A percentile compares a stretch with the other conserved stretches of the same genome.
These are phyloP conservation scores for Maccullochella peelii DNA, from an alignment of 2,113 vertebrate species.

Conservation along the genomic window DNA sequence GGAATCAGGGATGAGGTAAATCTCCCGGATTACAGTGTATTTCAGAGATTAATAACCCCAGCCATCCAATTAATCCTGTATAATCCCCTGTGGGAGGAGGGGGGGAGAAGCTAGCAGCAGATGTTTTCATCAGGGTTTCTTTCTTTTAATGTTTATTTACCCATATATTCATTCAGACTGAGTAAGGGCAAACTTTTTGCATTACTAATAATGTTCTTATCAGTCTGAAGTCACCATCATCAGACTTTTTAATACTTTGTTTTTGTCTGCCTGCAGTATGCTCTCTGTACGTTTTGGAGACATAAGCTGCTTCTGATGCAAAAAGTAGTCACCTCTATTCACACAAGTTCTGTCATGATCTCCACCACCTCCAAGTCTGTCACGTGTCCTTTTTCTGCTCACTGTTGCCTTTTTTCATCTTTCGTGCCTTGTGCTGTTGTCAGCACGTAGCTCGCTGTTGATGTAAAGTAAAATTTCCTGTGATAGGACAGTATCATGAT, in stretches of 20 bases:
- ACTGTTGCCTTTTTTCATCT: neutral
- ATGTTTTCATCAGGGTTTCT: slow-evolving; percentile 56
- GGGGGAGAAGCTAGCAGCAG: slow-evolving; percentile 43
- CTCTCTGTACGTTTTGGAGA: slow-evolving; percentile 21
- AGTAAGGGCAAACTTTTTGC: neutral
- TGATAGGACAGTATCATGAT: neutral
- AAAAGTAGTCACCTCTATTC: slow-evolving; percentile 21
- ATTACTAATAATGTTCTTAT: neutral
- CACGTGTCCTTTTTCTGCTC: neutral
- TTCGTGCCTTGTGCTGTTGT: neutral
- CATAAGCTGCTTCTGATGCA: slow-evolving; percentile 1
- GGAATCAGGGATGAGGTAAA: slow-evolving; percentile 65
- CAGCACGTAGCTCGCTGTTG: neutral
- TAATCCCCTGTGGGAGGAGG: slow-evolving; percentile 67
- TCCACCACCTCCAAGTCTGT: neutral
- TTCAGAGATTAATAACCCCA: slow-evolving; percentile 74
- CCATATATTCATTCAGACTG: slow-evolving; percentile 25
- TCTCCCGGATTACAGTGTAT: slow-evolving; percentile 74
- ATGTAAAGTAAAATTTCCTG: neutral
- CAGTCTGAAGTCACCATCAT: slow-evolving; percentile 16
- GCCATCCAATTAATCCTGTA: slow-evolving; percentile 77
- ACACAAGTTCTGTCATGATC: slow-evolving; percentile 19
- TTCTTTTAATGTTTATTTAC: slow-evolving; percentile 51
- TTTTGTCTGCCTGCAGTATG: neutral
- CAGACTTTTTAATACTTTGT: neutral